Conservation (phyloP, 2,113 vertebrate species). For the Uropsilus gracilis region DNA sequence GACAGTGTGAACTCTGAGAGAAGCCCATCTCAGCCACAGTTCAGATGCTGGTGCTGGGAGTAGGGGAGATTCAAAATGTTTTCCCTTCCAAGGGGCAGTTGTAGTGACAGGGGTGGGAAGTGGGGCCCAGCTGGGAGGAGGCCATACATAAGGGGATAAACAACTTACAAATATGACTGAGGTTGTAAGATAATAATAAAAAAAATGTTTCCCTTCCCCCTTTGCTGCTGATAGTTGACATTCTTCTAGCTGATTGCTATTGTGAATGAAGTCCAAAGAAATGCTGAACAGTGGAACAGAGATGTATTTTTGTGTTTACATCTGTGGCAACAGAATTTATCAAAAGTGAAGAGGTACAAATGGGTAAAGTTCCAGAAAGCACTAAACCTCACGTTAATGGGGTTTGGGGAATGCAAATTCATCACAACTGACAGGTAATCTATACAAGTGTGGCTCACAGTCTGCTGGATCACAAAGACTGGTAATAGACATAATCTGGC, state of each 20-base stretch:
- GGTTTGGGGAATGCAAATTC: conserved; percentile 3
- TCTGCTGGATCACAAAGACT: conserved; percentile 47
- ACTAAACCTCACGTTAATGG: conserved; percentile 59
- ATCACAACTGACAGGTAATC: conserved; percentile 74
- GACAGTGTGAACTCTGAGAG: background rate
- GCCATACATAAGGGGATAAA: too few relatives aligned
- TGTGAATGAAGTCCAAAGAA: background rate
- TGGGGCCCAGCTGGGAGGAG: too few relatives aligned
- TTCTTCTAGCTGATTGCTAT: background rate
- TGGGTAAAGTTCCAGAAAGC: background rate
- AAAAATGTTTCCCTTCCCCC: background rate
- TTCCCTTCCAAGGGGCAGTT: too few relatives aligned
- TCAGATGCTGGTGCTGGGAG: background rate
- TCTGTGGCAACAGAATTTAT: conserved; percentile 46
- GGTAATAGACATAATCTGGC: conserved; percentile 44
- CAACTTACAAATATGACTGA: too few relatives aligned
- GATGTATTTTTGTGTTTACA: background rate
- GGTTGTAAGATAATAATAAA: too few relatives aligned
- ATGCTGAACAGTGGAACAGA: background rate
- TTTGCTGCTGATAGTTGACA: background rate
- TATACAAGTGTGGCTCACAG: conserved; percentile 70
- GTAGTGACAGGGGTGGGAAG: too few relatives aligned
- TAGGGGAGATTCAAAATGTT: background rate
- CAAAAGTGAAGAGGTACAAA: conserved; percentile 54
- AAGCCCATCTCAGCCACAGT: background rate